Percentiles rank a stretch among this genome's conserved stretches.
These are phyloP conservation scores for Ophthalmolycus amberensis DNA, from an alignment of 2,113 vertebrate genomes.

Conservation along the genomic window DNA sequence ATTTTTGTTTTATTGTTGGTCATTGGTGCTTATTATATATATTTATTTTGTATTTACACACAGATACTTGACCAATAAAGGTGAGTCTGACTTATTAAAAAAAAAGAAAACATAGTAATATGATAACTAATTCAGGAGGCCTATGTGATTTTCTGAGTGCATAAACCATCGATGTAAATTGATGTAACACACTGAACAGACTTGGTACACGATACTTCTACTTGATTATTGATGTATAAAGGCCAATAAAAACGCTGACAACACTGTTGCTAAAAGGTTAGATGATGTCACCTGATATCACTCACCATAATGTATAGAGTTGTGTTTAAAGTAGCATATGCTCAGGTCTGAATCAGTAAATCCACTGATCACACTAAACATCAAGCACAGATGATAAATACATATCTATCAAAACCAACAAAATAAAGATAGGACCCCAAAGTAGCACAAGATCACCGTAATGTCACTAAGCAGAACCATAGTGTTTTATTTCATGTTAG, in stretches of 20 bases:
- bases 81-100: neutral
- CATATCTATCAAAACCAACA: neutral
- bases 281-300: too few relatives aligned
- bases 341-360: too few relatives aligned
- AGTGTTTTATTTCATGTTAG: neutral
- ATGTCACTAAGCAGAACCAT: neutral
- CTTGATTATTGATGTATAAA: neutral
- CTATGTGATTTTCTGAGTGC: neutral
- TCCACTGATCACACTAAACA: neutral
- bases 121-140: too few relatives aligned
- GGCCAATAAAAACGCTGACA: neutral
- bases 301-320: neutral
- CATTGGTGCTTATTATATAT: too few relatives aligned
- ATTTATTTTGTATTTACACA: too few relatives aligned
- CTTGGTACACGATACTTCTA: neutral
- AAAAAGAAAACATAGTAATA: neutral
- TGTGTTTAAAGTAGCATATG: neutral
- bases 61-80: too few relatives aligned
- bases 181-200: neutral
- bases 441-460: neutral
- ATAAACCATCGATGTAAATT: neutral
- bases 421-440: neutral
- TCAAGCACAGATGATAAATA: neutral
- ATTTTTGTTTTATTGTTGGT: too few relatives aligned
- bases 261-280: neutral